Conservation (phyloP, 2,113 vertebrate genomes). For the Morphnarchus princeps region DNA sequence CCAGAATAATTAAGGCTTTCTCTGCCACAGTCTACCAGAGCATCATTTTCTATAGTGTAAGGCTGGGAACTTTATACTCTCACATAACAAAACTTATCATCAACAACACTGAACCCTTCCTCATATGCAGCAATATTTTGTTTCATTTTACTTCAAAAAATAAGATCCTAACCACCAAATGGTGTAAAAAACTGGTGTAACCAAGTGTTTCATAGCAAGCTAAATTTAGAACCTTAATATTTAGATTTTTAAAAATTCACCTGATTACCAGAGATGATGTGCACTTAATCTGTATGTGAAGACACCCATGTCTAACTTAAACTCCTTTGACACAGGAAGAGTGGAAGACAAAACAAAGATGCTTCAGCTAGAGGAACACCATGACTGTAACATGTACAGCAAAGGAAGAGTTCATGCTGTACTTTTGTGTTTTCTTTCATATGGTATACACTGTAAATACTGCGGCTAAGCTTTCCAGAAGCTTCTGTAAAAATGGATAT, state of each 20-base stretch:
- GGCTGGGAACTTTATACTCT: neutral
- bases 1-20: neutral
- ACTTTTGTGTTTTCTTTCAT: neutral
- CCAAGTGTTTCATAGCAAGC: neutral
- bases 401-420: neutral
- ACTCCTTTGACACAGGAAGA: neutral
- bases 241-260: neutral
- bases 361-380: neutral
- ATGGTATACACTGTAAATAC: neutral
- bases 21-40: neutral
- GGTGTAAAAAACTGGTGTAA: neutral
- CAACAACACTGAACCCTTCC: neutral
- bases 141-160: neutral
- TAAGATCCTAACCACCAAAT: neutral
- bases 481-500: neutral
- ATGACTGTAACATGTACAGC: fast-evolving
- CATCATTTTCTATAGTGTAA: neutral
- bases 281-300: neutral
- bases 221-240: neutral
- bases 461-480: neutral
- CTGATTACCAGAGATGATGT: neutral
- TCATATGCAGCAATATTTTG: neutral
- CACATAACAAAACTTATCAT: neutral
- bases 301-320: neutral
- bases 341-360: neutral